Evolutionary conservation across 2,113 vertebrate species (phyloP), one percentile per base, ranked within the genome.

Genomic region (Sorex araneus): DNA sequence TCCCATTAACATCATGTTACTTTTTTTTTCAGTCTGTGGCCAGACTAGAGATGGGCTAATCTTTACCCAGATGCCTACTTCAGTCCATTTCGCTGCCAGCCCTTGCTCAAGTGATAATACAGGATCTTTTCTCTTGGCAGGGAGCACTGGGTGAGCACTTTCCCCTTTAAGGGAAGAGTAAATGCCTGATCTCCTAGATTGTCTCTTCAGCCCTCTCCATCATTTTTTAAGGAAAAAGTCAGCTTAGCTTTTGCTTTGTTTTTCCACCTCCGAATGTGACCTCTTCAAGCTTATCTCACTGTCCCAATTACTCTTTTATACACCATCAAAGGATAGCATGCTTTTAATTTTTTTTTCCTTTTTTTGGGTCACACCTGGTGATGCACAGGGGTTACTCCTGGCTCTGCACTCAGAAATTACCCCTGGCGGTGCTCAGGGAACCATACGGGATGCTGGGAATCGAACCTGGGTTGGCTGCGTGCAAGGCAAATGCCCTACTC

Each of bases 341-440:
- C 83, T 94, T 87, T 93, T 60, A 6, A 81, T 71, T 94, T 78
- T n/a, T 60, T 75, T 47, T 64, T 70, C n/a, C n/a, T n/a, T n/a
- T n/a, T n/a, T n/a, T n/a, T n/a, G n/a, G n/a, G n/a, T n/a, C n/a
- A n/a, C n/a, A n/a, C n/a, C n/a, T n/a, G n/a, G n/a, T n/a, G n/a
- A n/a, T n/a, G n/a, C n/a, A n/a, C n/a, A n/a, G n/a, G n/a, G n/a
- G n/a, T n/a, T n/a, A n/a, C n/a, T n/a, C n/a, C n/a, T n/a, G n/a
- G n/a, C n/a, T n/a, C n/a, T n/a, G n/a, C n/a, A n/a, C n/a, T n/a
- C n/a, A n/a, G n/a, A n/a, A n/a, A n/a, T n/a, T n/a, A n/a, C n/a
- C n/a, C n/a, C n/a, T n/a, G n/a, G n/a, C n/a, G n/a, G n/a, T n/a
- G n/a, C n/a, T n/a, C n/a, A n/a, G n/a, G n/a, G n/a, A n/a, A n/a